Percentiles rank a stretch among this genome's conserved stretches.
Conservation (phyloP, 2,113 vertebrate genomes). For the Oncorhynchus gorbuscha region DNA sequence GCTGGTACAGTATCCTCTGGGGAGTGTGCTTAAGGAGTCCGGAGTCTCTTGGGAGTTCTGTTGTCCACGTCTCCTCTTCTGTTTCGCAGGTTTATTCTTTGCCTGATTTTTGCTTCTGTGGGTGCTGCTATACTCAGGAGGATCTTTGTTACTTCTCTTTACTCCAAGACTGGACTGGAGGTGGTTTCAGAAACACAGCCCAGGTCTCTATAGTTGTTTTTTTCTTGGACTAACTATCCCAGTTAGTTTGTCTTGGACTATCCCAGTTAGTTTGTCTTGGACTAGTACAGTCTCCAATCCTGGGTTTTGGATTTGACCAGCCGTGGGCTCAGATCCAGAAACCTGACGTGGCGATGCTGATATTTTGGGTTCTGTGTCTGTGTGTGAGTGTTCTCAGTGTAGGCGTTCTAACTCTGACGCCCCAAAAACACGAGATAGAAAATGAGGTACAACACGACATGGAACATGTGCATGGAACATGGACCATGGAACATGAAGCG, state of each 20-base stretch:
- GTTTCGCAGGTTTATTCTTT: neutral
- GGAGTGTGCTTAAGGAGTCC: neutral
- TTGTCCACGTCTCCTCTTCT: neutral
- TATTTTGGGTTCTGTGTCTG: conserved; percentile 31
- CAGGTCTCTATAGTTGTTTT: no score
- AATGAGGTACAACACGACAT: neutral
- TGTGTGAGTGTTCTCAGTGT: conserved; percentile 30
- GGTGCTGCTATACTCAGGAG: no score
- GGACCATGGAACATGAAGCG: no score
- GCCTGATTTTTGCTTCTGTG: no score
- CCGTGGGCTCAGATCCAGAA: no score
- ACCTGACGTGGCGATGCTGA: neutral
- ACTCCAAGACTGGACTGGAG: neutral
- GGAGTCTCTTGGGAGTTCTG: neutral
- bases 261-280: no score
- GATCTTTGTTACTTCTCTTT: neutral
- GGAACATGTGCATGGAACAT: neutral
- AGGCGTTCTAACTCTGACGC: conserved; percentile 8
- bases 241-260: no score
- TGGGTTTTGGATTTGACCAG: no score
- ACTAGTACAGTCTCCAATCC: no score
- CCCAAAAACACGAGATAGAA: neutral
- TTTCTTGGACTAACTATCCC: no score
- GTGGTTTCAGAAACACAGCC: neutral
- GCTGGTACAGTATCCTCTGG: neutral